Evolutionary conservation across 2,888 invertebrate genomes (phyloP).

Genomic region (Cephus nigrinus): DNA sequence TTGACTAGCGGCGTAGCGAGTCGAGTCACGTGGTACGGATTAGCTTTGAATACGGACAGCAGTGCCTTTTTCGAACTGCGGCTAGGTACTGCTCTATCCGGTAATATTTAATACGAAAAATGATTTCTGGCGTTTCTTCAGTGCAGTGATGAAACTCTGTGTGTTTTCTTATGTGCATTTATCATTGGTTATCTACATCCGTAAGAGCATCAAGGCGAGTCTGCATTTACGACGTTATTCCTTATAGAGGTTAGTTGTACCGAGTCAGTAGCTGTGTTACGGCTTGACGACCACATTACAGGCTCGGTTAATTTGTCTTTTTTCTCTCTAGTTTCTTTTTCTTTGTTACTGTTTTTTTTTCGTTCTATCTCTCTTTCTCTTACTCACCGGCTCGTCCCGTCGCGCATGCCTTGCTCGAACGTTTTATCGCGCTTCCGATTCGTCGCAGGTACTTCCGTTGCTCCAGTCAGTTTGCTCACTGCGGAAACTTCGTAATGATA

Average conservation of each 20-base stretch:
- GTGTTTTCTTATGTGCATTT: constrained; percentile 43
- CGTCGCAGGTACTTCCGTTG: not conserved
- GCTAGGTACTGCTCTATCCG: not conserved
- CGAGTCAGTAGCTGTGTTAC: constrained; percentile 39
- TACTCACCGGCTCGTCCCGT: not conserved
- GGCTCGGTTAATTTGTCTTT: constrained; percentile 55
- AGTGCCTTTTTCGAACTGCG: not conserved
- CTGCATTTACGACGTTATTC: not conserved
- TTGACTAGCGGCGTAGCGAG: not conserved
- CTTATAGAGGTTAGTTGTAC: not conserved
- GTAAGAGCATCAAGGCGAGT: not conserved
- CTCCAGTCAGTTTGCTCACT: not conserved
- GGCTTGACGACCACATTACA: constrained; percentile 59
- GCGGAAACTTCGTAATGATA: not conserved
- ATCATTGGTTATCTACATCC: constrained; percentile 5
- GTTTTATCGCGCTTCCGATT: not conserved
- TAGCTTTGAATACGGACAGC: not conserved
- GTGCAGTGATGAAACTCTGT: constrained; percentile 15
- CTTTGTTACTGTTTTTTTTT: not conserved
- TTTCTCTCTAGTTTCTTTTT: constrained; percentile 11
- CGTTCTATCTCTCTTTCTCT: constrained; percentile 4
- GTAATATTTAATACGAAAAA: not conserved
- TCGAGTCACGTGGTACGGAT: not conserved
- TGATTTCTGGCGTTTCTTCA: not conserved
- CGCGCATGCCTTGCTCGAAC: not conserved